These are phyloP conservation scores for Yponomeuta evonymella DNA, from an alignment of 2,888 invertebrate genomes.

Conservation along the genomic window DNA sequence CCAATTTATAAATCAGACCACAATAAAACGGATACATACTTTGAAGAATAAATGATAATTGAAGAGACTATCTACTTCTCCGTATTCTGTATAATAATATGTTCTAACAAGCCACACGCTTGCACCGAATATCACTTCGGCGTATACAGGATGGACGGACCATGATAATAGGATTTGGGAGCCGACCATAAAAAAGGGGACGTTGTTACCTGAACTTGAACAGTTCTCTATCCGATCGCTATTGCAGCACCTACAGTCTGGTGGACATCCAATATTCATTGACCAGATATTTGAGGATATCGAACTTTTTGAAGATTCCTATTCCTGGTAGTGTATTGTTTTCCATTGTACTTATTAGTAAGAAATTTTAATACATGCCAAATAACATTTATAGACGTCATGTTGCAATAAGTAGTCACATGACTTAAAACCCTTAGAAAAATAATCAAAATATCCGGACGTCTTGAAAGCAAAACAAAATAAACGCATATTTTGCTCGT, in stretches of 20 bases:
- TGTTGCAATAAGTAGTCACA: not conserved
- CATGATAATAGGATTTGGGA: slow-evolving; percentile 42
- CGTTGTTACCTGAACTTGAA: slow-evolving; percentile 19
- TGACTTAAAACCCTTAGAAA: not conserved
- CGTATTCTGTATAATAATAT: not conserved
- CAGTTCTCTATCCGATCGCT: not conserved
- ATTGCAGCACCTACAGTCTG: not conserved
- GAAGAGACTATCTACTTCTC: not conserved
- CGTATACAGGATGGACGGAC: slow-evolving; percentile 32
- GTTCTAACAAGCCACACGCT: not conserved
- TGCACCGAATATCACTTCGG: slow-evolving; percentile 21
- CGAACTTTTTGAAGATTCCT: not conserved
- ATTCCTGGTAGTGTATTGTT: slow-evolving; percentile 27
- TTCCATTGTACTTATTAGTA: slow-evolving; percentile 31
- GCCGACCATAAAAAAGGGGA: slow-evolving; percentile 28
- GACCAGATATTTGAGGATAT: not conserved
- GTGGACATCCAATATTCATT: not conserved
- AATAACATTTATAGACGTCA: too few species aligned
- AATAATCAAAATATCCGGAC: slow-evolving; percentile 48
- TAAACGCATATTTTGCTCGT: slow-evolving; percentile 63
- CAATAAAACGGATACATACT: not conserved
- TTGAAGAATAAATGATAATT: not conserved
- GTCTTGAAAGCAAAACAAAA: slow-evolving; percentile 68
- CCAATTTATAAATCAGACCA: too few species aligned
- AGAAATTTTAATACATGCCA: too few species aligned